Percentiles rank a stretch among this genome's conserved stretches.
Conservation (phyloP, 2,113 vertebrate genomes). For the Suncus etruscus region DNA sequence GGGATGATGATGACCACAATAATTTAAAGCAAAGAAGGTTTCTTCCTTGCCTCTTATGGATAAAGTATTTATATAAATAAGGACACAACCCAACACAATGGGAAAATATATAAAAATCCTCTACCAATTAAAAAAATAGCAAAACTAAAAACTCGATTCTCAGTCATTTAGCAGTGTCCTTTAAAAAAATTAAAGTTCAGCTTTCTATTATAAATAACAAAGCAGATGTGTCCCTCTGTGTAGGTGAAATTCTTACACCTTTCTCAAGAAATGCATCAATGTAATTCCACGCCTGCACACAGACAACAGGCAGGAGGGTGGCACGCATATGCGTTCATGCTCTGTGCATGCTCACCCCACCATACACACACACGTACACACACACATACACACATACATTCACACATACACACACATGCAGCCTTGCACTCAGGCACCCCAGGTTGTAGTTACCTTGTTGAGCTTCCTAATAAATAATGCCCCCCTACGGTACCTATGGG, state of each 20-base stretch:
- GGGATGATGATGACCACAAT: slow-evolving; percentile 84
- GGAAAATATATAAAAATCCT: slow-evolving; percentile 96
- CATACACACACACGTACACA: not conserved
- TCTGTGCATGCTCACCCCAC: no score
- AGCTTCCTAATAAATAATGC: slow-evolving; percentile 80
- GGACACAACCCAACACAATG: slow-evolving; percentile 89
- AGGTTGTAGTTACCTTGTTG: slow-evolving; percentile 74
- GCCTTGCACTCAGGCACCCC: slow-evolving; percentile 73
- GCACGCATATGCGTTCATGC: no score
- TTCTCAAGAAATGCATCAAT: slow-evolving; percentile 91
- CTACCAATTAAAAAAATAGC: slow-evolving; percentile 93
- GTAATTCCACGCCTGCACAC: slow-evolving; percentile 80
- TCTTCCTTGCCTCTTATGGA: slow-evolving; percentile 92
- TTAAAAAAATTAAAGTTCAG: slow-evolving; percentile 86
- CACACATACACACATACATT: not conserved
- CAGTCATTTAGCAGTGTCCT: slow-evolving; percentile 89
- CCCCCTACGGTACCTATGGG: slow-evolving; percentile 72
- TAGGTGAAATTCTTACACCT: slow-evolving; percentile 91
- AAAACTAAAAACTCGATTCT: slow-evolving; percentile 90
- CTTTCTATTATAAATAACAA: slow-evolving; percentile 90
- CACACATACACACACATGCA: slow-evolving; percentile 61
- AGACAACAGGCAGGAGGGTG: slow-evolving; percentile 9
- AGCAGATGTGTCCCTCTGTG: slow-evolving; percentile 90
- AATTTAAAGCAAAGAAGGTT: slow-evolving; percentile 90
- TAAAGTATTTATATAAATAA: slow-evolving; percentile 98